These are phyloP conservation scores for Heterodera carotae DNA, from an alignment of 1,140 invertebrate genomes.

Conservation along the genomic window DNA sequence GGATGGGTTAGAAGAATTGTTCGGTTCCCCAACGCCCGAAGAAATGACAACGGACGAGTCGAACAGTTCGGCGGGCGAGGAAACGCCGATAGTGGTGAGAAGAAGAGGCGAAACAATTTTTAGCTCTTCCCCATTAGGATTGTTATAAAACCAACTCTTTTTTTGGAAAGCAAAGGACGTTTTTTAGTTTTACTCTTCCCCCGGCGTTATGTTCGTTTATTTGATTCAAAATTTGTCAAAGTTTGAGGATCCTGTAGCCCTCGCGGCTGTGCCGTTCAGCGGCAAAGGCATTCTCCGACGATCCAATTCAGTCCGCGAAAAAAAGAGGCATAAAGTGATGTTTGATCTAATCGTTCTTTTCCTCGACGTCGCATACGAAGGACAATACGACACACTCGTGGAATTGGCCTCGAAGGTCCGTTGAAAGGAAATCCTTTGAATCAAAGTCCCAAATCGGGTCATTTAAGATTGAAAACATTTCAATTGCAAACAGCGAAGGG, in stretches of 20 bases:
- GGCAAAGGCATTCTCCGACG: constrained; percentile 42
- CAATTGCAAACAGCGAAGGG: constrained; percentile 91
- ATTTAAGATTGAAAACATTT: constrained; percentile 76
- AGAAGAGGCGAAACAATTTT: too few species aligned
- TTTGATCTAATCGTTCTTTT: constrained; percentile 94
- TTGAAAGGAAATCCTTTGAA: not conserved
- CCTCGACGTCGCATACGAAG: constrained; percentile 93
- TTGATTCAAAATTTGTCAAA: constrained; percentile 1
- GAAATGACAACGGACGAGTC: constrained; percentile 7
- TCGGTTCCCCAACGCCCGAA: not conserved
- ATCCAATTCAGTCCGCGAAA: constrained; percentile 27
- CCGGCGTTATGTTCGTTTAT: too few species aligned
- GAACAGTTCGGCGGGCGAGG: constrained; percentile 4
- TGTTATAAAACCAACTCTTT: too few species aligned
- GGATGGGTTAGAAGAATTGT: not conserved
- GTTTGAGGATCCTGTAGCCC: constrained; percentile 45
- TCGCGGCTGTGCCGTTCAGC: not conserved
- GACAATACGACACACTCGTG: constrained; percentile 92
- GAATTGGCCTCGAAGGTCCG: constrained; percentile 86
- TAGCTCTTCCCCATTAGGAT: too few species aligned
- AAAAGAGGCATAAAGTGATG: constrained; percentile 76
- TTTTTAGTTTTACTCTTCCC: too few species aligned
- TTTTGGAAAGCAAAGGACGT: too few species aligned
- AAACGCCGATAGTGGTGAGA: constrained; percentile 4
- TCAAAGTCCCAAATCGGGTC: not conserved